Evolutionary conservation across 1,140 invertebrate species (phyloP).

Genomic region (Geopemphigus sp.): DNA sequence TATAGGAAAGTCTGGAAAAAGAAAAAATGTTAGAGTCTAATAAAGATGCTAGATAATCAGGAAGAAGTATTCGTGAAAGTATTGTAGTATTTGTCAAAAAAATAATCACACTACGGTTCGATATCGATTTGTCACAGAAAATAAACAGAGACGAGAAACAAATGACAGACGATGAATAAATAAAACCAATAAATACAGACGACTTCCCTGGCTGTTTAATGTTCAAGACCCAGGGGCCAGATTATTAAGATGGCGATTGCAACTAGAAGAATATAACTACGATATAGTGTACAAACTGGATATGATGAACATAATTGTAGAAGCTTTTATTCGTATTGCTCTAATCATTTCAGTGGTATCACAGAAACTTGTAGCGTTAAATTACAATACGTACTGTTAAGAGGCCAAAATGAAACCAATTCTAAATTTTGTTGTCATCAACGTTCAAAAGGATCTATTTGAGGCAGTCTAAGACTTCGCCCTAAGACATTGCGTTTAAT

Average conservation of each 20-base stretch:
- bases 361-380: background rate
- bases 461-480: background rate
- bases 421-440: slow-evolving; percentile 39
- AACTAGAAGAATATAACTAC: slow-evolving; percentile 51
- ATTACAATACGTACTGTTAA: slow-evolving; percentile 50
- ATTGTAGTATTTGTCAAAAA: too few species aligned
- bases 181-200: too few species aligned
- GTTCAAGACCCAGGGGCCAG: slow-evolving; percentile 58
- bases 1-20: too few species aligned
- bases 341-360: background rate
- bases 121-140: too few species aligned
- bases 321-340: slow-evolving; percentile 50
- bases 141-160: too few species aligned
- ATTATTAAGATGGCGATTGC: slow-evolving; percentile 57
- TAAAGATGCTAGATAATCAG: too few species aligned
- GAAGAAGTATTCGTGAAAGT: too few species aligned
- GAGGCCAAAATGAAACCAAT: background rate
- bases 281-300: slow-evolving; percentile 53
- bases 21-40: too few species aligned
- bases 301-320: slow-evolving; percentile 55
- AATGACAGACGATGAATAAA: too few species aligned
- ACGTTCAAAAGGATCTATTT: background rate
- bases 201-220: slow-evolving; percentile 58
- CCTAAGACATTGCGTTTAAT: background rate
- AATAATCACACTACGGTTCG: too few species aligned